These are phyloP conservation scores for Fregata magnificens DNA, from an alignment of 2,113 vertebrate species.

Conservation along the genomic window DNA sequence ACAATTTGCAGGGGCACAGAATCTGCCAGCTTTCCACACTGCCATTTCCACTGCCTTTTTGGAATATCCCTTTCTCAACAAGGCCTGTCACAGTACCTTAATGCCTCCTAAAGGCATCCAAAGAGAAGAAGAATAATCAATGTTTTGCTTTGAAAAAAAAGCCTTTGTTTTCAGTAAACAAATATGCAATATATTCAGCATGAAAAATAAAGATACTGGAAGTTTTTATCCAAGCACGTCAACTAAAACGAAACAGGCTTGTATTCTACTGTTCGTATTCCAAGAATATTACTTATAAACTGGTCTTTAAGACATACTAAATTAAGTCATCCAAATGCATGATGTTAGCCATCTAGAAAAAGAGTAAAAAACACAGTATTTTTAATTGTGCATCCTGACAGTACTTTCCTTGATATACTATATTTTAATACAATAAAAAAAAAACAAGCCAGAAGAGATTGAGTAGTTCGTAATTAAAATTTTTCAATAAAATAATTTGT, in stretches of 20 bases:
- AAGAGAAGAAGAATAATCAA: not conserved
- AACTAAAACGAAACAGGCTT: not conserved
- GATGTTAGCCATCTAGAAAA: not conserved
- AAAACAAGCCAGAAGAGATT: not conserved
- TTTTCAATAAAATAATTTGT: not conserved
- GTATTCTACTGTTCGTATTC: not conserved
- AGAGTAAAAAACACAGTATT: not conserved
- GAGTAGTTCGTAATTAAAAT: not conserved
- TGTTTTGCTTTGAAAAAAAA: not conserved
- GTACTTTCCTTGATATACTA: not conserved
- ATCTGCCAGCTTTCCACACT: not conserved
- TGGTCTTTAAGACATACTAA: not conserved
- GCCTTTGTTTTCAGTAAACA: not conserved
- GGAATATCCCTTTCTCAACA: not conserved
- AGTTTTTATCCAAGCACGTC: not conserved
- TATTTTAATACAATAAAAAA: not conserved
- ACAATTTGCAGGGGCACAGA: not conserved
- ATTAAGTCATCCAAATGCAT: not conserved
- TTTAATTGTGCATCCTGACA: not conserved
- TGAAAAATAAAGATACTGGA: not conserved
- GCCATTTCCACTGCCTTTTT: not conserved
- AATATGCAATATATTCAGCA: not conserved
- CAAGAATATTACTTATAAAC: not conserved
- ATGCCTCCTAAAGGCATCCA: not conserved
- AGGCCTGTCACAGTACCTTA: not conserved